Percentiles rank a stretch among this genome's conserved stretches.
Conservation (phyloP, 2,113 vertebrate genomes). For the Numida meleagris region DNA sequence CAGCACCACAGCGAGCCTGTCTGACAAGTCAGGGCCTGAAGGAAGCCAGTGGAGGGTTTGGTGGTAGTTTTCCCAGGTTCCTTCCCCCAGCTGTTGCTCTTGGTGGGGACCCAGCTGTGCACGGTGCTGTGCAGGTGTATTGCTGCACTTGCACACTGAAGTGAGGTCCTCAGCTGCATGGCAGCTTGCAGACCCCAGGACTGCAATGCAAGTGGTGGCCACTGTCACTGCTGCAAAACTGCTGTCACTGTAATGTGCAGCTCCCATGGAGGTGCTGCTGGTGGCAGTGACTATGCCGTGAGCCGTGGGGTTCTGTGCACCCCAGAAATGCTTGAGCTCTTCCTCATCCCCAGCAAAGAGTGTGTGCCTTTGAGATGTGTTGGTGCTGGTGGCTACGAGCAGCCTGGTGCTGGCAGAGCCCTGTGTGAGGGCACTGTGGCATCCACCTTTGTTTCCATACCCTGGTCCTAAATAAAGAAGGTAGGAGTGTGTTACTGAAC, state of each 20-base stretch:
- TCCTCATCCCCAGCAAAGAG: rapidly evolving
- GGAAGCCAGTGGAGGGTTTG: constrained; percentile 9
- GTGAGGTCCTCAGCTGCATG: background rate
- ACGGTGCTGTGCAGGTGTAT: background rate
- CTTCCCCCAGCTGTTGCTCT: background rate
- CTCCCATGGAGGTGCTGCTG: background rate
- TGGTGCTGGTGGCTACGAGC: rapidly evolving
- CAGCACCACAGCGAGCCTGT: constrained; percentile 68
- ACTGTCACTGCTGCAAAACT: rapidly evolving
- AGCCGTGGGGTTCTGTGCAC: background rate
- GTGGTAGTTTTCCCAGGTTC: background rate
- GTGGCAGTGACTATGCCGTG: rapidly evolving
- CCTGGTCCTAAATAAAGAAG: background rate
- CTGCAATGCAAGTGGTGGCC: rapidly evolving
- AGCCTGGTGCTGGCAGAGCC: background rate
- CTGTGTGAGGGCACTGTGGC: rapidly evolving
- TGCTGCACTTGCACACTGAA: background rate
- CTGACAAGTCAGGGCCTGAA: constrained; percentile 70
- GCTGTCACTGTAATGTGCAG: rapidly evolving
- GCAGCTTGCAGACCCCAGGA: background rate
- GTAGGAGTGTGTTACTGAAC: rapidly evolving
- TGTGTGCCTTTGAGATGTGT: rapidly evolving
- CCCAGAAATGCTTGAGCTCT: background rate
- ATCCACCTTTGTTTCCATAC: background rate
- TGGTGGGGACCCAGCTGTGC: background rate